These are phyloP conservation scores for Patella caerulea DNA, from an alignment of 2,888 invertebrate species.

Conservation along the genomic window DNA sequence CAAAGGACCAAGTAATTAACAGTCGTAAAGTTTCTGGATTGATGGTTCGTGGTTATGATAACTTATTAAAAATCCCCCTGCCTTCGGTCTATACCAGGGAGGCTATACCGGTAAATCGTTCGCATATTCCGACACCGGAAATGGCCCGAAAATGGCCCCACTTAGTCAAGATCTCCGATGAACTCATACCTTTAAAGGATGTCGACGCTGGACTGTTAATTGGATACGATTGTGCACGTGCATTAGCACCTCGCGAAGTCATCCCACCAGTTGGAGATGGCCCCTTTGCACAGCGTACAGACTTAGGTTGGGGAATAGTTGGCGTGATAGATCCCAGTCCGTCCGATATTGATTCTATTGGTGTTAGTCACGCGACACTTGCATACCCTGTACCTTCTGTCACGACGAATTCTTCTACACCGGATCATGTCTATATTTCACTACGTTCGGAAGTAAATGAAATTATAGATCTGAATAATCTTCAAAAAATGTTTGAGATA, in stretches of 20 bases:
- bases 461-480: neutral
- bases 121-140: neutral
- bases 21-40: too few species aligned
- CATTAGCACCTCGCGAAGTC: neutral
- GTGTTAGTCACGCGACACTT: neutral
- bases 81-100: neutral
- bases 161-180: neutral
- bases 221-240: neutral
- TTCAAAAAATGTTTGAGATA: neutral
- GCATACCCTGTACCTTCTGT: too few species aligned
- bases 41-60: neutral
- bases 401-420: too few species aligned
- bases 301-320: neutral
- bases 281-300: neutral
- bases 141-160: neutral
- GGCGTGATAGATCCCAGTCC: neutral
- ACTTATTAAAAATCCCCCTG: neutral
- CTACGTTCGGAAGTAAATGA: neutral
- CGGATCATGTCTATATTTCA: too few species aligned
- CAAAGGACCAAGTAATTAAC: too few species aligned
- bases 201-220: neutral
- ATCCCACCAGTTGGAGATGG: neutral
- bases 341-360: neutral
- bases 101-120: neutral
- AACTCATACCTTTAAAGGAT: neutral